Percentiles rank a stretch among this genome's conserved stretches.
Evolutionary conservation across 2,113 vertebrate genomes (phyloP).

Genomic region (Physeter macrocephalus): DNA sequence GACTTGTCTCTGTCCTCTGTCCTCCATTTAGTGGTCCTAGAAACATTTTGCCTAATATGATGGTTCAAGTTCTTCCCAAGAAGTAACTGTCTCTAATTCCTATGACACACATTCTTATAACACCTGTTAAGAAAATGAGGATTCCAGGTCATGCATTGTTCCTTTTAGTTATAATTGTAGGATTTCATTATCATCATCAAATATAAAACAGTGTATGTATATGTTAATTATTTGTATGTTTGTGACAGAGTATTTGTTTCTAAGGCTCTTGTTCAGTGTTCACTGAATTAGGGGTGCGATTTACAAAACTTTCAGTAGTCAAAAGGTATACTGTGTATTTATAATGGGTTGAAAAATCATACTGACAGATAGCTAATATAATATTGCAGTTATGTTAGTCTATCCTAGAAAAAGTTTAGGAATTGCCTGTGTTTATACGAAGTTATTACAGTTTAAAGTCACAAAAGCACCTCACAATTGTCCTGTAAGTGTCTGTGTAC

Average conservation of each 20-base stretch:
- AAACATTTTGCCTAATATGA: not conserved
- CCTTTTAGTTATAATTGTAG: not conserved
- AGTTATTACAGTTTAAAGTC: not conserved
- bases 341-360: not conserved
- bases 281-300: not conserved
- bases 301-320: not conserved
- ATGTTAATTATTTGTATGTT: not conserved
- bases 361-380: not conserved
- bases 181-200: not conserved
- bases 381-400: not conserved
- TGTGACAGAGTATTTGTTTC: not conserved
- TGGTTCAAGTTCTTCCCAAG: not conserved
- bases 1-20: not conserved
- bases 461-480: not conserved
- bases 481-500: not conserved
- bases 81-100: not conserved
- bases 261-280: not conserved
- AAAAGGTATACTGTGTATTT: not conserved
- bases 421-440: not conserved
- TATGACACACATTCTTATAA: not conserved
- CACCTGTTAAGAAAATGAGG: not conserved
- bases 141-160: not conserved
- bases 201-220: not conserved
- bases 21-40: not conserved
- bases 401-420: conserved; percentile 14